Conservation (phyloP, 2,113 vertebrate species). For the Paracanthobrama guichenoti region DNA sequence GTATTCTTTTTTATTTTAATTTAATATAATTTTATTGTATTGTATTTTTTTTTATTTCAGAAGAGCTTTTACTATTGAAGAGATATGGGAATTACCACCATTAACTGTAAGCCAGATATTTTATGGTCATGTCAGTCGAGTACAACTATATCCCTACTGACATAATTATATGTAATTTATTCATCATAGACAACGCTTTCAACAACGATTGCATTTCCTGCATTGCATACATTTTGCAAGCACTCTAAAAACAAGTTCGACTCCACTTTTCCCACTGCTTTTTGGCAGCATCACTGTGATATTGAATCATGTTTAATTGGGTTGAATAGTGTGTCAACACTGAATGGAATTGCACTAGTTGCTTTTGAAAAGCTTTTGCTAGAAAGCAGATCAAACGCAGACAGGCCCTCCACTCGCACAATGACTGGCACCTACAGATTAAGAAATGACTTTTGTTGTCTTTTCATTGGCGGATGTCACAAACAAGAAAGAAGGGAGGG, state of each 20-base stretch:
- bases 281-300: slow-evolving; percentile 70
- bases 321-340: slow-evolving; percentile 74
- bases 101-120: too few relatives aligned
- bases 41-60: too few relatives aligned
- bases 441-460: slow-evolving; percentile 81
- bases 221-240: slow-evolving; percentile 13
- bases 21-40: too few relatives aligned
- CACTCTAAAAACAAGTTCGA: slow-evolving; percentile 55
- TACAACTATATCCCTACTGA: too few relatives aligned
- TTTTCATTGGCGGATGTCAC: slow-evolving; percentile 79
- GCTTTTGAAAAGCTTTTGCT: slow-evolving; percentile 63
- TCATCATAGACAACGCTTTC: neutral
- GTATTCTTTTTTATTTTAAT: too few relatives aligned
- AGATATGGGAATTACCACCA: too few relatives aligned
- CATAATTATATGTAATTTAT: neutral
- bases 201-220: slow-evolving; percentile 12
- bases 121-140: too few relatives aligned
- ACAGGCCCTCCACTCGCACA: slow-evolving; percentile 63
- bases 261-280: slow-evolving; percentile 69
- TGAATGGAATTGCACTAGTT: slow-evolving; percentile 72
- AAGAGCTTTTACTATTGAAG: too few relatives aligned
- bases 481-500: slow-evolving; percentile 72
- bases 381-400: slow-evolving; percentile 50
- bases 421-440: slow-evolving; percentile 77
- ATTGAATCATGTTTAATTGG: slow-evolving; percentile 76